A percentile compares a stretch with the other conserved stretches of the same genome.
Evolutionary conservation across 2,113 vertebrate species (phyloP).

Genomic region (Morone saxatilis): DNA sequence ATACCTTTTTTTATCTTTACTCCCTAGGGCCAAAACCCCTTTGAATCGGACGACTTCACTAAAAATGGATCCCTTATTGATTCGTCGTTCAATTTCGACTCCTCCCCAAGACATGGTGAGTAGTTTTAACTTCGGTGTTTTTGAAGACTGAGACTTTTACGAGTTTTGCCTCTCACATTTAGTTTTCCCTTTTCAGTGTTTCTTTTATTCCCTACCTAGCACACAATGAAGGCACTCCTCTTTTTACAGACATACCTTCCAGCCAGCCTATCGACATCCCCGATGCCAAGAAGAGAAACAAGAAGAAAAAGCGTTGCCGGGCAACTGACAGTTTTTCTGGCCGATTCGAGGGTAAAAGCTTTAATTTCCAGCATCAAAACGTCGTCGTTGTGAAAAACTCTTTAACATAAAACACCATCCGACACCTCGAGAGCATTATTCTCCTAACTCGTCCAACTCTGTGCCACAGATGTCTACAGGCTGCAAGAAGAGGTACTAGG

Average conservation of each 20-base stretch:
- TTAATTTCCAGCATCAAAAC: neutral
- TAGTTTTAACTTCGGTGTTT: neutral
- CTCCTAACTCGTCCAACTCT: neutral
- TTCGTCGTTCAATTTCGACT: conserved; percentile 91
- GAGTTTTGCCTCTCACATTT: neutral
- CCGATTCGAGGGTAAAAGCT: conserved; percentile 91
- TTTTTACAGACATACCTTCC: conserved; percentile 89
- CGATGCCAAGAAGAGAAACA: conserved; percentile 95
- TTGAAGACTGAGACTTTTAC: neutral
- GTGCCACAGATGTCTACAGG: conserved; percentile 93
- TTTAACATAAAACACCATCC: neutral
- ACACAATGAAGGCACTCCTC: conserved; percentile 1
- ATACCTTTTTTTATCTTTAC: conserved; percentile 9
- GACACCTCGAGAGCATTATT: neutral
- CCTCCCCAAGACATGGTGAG: conserved; percentile 91
- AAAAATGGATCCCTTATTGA: conserved; percentile 89
- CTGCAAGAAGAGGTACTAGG: conserved; percentile 95
- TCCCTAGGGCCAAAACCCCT: conserved; percentile 93
- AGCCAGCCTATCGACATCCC: conserved; percentile 98
- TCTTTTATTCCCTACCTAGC: neutral
- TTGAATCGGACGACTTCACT: conserved; percentile 90
- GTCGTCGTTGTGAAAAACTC: neutral
- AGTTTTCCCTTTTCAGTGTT: conserved; percentile 1
- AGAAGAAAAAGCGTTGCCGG: conserved; percentile 98
- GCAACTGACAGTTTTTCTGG: conserved; percentile 98